These are phyloP conservation scores for Ethmia dodecea DNA, from an alignment of 2,888 invertebrate genomes.

Conservation along the genomic window DNA sequence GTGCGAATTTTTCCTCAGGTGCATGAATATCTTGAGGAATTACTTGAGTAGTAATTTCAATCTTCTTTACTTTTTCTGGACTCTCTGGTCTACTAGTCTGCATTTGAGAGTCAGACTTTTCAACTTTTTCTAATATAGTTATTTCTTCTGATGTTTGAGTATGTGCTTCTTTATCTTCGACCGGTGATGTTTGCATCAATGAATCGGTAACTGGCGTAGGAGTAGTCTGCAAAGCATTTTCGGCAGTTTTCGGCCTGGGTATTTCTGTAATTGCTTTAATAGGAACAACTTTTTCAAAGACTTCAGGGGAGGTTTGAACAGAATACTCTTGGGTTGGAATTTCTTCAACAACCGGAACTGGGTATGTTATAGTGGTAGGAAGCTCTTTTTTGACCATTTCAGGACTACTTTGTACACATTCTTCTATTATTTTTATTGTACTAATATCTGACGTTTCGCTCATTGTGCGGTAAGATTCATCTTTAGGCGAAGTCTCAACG, in stretches of 20 bases:
- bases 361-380: conserved; percentile 73
- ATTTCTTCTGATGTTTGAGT: conserved; percentile 58
- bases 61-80: conserved; percentile 48
- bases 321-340: conserved; percentile 76
- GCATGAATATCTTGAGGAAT: conserved; percentile 48
- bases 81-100: conserved; percentile 60
- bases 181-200: conserved; percentile 80
- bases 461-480: conserved; percentile 78
- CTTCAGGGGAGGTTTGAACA: conserved; percentile 79
- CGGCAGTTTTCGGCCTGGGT: conserved; percentile 44
- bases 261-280: conserved; percentile 45
- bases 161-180: conserved; percentile 54
- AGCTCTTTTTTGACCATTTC: conserved; percentile 60
- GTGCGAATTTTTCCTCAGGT: conserved; percentile 68
- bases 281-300: conserved; percentile 49
- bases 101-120: conserved; percentile 54
- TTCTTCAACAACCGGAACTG: conserved; percentile 78
- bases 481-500: conserved; percentile 70
- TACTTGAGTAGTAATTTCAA: conserved; percentile 78
- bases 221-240: conserved; percentile 73
- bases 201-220: conserved; percentile 67
- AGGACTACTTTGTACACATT: conserved; percentile 76
- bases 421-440: conserved; percentile 82
- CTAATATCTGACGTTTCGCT: conserved; percentile 77
- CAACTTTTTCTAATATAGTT: conserved; percentile 48